Evolutionary conservation across 2,797 vertebrate species (phyloP), one percentile per base, ranked within the genome.

Genomic region (Coluber constrictor): DNA sequence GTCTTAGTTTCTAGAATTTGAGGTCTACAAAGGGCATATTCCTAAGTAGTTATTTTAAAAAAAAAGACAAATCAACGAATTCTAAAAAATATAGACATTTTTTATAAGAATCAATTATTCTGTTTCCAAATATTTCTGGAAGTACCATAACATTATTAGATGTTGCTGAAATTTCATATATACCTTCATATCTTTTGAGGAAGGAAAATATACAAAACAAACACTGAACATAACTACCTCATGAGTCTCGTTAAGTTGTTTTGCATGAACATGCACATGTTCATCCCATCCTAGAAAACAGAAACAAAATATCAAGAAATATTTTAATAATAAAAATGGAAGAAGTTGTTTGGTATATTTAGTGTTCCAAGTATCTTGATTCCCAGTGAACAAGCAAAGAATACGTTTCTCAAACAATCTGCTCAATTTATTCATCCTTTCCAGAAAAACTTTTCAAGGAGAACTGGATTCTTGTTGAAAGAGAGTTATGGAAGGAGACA

Each of bases 211-310:
- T 37, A 23, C 91, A 93, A 95, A 86, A 57, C 25, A 90, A 60
- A 96, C 94, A 94, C 70, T 94, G 93, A 92, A 95, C 89, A 93
- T 11, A 96, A 96, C 94, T 98, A 99, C 99, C 99, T 98, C 96
- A 97, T 98, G 27, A 99, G 97, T 95, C 98, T 98, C 93, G 98
- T 99, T 92, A 99, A 98, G 90, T 98, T 97, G 95, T 98, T 98
- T 97, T 99, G 99, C 99, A 99, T 99, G 95, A 99, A 99, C 98
- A 99, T 99, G 92, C 98, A 99, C 98, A 99, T 98, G 96, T 98
- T 97, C 97, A 98, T 97, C 88, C 99, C 99, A 95, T 99, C 99
- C 99, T 99, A 95, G 87, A 97, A 97, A 95, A 86, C 96, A 97
- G 92, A 95, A 94, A 95, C 74, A 66, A 61, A 13, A 79, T 32